Evolutionary conservation across 2,888 invertebrate genomes (phyloP).

Genomic region (Eretmocerus hayati): DNA sequence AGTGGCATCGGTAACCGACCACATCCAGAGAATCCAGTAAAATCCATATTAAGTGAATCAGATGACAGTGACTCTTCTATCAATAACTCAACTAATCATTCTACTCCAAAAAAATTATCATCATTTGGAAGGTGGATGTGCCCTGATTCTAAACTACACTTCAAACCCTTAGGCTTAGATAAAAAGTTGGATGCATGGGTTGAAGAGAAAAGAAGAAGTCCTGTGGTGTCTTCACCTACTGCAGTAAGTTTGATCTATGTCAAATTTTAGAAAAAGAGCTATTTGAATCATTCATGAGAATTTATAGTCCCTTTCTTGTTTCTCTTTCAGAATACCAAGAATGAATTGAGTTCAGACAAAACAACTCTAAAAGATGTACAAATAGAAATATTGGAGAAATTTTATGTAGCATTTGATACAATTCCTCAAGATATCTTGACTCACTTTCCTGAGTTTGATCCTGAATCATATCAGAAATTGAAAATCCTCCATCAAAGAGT

Average conservation of each 20-base stretch:
- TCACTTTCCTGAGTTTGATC: conserved; percentile 57
- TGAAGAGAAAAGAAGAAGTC: conserved; percentile 24
- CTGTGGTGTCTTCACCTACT: conserved; percentile 17
- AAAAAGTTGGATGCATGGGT: conserved; percentile 9
- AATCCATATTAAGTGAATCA: no score
- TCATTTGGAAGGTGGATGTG: no score
- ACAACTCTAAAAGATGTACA: conserved; percentile 50
- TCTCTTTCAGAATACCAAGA: conserved; percentile 27
- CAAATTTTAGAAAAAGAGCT: not conserved
- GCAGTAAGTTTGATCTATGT: not conserved
- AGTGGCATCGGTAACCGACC: no score
- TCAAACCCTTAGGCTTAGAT: conserved; percentile 3
- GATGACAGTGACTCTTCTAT: no score
- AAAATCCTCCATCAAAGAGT: conserved; percentile 55
- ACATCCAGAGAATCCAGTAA: no score
- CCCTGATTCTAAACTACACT: not conserved
- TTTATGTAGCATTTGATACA: conserved; percentile 55
- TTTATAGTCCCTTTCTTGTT: conserved; percentile 7
- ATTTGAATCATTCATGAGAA: conserved; percentile 28
- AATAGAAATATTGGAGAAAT: conserved; percentile 58
- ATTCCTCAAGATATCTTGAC: conserved; percentile 59
- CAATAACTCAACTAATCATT: no score
- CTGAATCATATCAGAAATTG: conserved; percentile 52
- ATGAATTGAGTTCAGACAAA: conserved; percentile 30
- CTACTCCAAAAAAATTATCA: no score